Evolutionary conservation across 2,888 invertebrate genomes (phyloP).

Genomic region (Cryptophagus acutangulus): DNA sequence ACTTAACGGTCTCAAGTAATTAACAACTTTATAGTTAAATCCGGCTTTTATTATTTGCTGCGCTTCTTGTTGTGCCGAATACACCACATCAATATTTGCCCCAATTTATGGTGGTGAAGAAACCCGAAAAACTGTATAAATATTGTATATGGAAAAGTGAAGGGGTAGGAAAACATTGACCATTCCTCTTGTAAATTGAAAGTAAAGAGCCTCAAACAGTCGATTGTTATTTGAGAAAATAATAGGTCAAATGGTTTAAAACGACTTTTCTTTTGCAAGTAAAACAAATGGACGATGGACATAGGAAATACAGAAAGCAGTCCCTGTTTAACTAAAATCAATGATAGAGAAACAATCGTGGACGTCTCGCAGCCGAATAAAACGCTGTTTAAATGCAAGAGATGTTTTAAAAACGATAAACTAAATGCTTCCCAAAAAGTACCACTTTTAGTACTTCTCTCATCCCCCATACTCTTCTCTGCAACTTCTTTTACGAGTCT

Average conservation of each 20-base stretch:
- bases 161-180: no score
- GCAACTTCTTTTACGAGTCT: not conserved
- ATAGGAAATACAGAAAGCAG: not conserved
- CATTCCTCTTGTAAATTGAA: not conserved
- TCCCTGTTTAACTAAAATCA: slow-evolving; percentile 1
- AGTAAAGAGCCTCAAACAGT: not conserved
- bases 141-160: no score
- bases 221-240: not conserved
- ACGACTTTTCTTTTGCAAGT: not conserved
- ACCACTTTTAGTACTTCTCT: slow-evolving; percentile 1
- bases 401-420: slow-evolving; percentile 22
- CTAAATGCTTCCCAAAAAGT: slow-evolving; percentile 8
- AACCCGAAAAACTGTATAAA: not conserved
- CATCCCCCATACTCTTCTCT: not conserved
- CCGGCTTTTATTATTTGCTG: not conserved
- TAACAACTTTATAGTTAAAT: slow-evolving; percentile 5
- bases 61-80: not conserved
- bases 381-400: slow-evolving; percentile 23
- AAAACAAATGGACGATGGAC: slow-evolving; percentile 4
- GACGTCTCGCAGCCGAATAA: not conserved
- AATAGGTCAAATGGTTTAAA: not conserved
- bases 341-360: not conserved
- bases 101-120: not conserved
- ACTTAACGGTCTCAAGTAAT: slow-evolving; percentile 6
- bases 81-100: not conserved